These are phyloP conservation scores for Drosophila persimilis DNA, from an alignment of 1,140 invertebrate genomes.

Conservation along the genomic window DNA sequence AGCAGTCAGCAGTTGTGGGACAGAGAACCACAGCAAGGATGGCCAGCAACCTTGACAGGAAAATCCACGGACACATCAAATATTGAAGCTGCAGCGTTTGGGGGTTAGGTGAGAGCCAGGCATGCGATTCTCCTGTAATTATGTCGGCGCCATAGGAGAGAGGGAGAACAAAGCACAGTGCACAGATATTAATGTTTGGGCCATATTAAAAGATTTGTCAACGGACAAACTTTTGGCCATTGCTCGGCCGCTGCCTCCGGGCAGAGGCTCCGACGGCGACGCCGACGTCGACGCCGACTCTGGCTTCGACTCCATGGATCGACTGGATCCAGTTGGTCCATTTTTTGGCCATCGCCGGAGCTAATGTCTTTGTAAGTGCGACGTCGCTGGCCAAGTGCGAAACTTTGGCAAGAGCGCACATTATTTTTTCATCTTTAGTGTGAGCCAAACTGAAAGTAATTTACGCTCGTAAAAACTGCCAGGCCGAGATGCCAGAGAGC, in stretches of 20 bases:
- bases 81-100: slow-evolving; percentile 36
- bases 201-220: slow-evolving; percentile 75
- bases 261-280: slow-evolving; percentile 9
- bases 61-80: slow-evolving; percentile 50
- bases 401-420: slow-evolving; percentile 76
- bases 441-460: slow-evolving; percentile 81
- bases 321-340: slow-evolving; percentile 40
- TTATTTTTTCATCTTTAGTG: slow-evolving; percentile 83
- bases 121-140: slow-evolving; percentile 27
- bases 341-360: slow-evolving; percentile 48
- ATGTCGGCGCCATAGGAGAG: slow-evolving; percentile 7
- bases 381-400: slow-evolving; percentile 59
- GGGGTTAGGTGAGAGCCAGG: slow-evolving; percentile 27
- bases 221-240: slow-evolving; percentile 63
- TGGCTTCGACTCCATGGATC: no score
- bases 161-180: no score
- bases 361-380: slow-evolving; percentile 79
- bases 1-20: not conserved
- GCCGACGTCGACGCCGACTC: no score
- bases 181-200: slow-evolving; percentile 51
- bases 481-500: slow-evolving; percentile 63
- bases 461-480: slow-evolving; percentile 82
- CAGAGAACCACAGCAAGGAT: not conserved
- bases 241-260: slow-evolving; percentile 38
- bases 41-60: slow-evolving; percentile 13